These are phyloP conservation scores for Cranoglanis bouderius DNA, from an alignment of 2,113 vertebrate genomes.

Conservation along the genomic window DNA sequence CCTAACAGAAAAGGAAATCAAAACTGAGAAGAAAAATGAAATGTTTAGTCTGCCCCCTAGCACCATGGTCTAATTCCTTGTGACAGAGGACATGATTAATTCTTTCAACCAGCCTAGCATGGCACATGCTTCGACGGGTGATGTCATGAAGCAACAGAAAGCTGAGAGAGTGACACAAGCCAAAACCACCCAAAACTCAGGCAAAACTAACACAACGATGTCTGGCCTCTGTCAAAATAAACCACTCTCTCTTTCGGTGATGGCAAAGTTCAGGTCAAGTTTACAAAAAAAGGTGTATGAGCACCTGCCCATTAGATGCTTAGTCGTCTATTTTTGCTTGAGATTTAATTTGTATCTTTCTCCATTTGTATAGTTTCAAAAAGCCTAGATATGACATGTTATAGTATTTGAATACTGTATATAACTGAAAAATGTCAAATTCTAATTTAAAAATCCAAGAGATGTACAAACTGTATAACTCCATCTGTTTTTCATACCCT, in stretches of 20 bases:
- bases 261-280: slow-evolving; percentile 61
- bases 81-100: slow-evolving; percentile 63
- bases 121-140: slow-evolving; percentile 60
- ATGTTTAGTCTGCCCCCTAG: slow-evolving; percentile 56
- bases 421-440: background rate
- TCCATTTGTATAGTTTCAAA: background rate
- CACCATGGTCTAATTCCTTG: slow-evolving; percentile 47
- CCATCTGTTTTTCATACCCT: background rate
- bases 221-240: slow-evolving; percentile 66
- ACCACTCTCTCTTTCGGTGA: slow-evolving; percentile 34
- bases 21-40: slow-evolving; percentile 27
- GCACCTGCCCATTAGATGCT: slow-evolving; percentile 47
- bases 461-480: background rate
- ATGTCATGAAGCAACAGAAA: slow-evolving; percentile 66
- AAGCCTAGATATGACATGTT: background rate
- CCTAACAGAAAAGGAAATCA: slow-evolving; percentile 14
- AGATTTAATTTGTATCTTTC: slow-evolving; percentile 26
- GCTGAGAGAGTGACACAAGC: slow-evolving; percentile 59
- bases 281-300: slow-evolving; percentile 52
- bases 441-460: background rate
- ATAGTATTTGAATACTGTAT: background rate
- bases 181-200: slow-evolving; percentile 62
- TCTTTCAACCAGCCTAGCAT: slow-evolving; percentile 51
- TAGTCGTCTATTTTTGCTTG: background rate
- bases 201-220: slow-evolving; percentile 51